A percentile compares a stretch with the other conserved stretches of the same genome.
Evolutionary conservation across 2,113 vertebrate species (phyloP).

Genomic region (Trochalopteron elliotii): DNA sequence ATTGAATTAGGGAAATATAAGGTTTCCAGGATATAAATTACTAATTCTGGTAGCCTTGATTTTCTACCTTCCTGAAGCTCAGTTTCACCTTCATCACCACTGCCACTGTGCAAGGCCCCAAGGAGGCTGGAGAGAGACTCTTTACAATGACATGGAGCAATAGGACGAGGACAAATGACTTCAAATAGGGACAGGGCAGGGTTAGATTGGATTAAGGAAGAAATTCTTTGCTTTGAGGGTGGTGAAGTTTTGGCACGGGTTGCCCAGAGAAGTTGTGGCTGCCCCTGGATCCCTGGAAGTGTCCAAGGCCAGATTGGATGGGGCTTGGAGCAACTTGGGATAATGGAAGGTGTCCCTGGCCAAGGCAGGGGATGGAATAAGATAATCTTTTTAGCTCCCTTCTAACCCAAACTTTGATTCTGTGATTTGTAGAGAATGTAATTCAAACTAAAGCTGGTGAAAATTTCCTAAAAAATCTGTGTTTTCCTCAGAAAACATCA

Average conservation of each 20-base stretch:
- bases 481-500: background rate
- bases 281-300: background rate
- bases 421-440: background rate
- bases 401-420: background rate
- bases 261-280: background rate
- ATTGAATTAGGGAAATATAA: background rate
- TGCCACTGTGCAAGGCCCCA: background rate
- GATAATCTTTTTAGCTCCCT: background rate
- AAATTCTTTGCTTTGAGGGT: fast-evolving
- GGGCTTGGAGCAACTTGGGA: fast-evolving
- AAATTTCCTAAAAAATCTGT: background rate
- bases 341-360: background rate
- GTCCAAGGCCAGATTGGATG: fast-evolving
- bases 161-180: background rate
- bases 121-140: background rate
- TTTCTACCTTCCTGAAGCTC: background rate
- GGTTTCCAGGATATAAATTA: background rate
- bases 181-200: background rate
- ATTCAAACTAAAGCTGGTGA: background rate
- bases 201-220: background rate
- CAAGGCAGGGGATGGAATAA: background rate
- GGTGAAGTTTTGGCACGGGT: fast-evolving
- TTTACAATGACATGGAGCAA: background rate
- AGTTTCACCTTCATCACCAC: background rate
- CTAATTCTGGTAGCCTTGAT: background rate